These are phyloP conservation scores for Drosophila subsilvestris DNA, from an alignment of 2,888 invertebrate species.

Conservation along the genomic window DNA sequence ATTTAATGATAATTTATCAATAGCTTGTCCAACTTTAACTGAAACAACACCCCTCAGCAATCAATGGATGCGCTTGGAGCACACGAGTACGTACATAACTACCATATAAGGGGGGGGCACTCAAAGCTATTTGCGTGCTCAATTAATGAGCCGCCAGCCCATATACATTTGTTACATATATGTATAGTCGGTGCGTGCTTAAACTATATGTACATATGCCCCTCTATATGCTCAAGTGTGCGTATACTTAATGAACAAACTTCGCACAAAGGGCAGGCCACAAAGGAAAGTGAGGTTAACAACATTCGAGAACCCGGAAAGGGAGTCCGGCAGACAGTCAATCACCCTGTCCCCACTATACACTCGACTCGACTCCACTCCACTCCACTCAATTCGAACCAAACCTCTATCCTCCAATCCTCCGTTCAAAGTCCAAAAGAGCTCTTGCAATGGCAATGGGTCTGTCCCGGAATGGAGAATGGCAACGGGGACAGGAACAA, in stretches of 20 bases:
- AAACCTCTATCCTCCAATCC: slow-evolving; percentile 2
- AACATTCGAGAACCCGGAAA: slow-evolving; percentile 68
- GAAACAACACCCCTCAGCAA: neutral
- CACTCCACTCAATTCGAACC: slow-evolving; percentile 10
- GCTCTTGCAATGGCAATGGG: slow-evolving; percentile 8
- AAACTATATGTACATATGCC: neutral
- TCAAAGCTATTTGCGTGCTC: slow-evolving; percentile 13
- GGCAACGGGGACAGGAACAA: slow-evolving; percentile 25
- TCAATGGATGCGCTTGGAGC: slow-evolving; percentile 2
- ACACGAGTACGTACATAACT: neutral
- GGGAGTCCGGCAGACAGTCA: slow-evolving; percentile 28
- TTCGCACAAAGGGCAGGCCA: slow-evolving; percentile 48
- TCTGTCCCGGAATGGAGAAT: neutral
- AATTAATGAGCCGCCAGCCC: slow-evolving; percentile 33
- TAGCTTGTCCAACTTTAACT: slow-evolving; percentile 8
- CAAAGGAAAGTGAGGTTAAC: slow-evolving; percentile 62
- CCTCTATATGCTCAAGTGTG: slow-evolving; percentile 13
- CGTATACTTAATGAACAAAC: slow-evolving; percentile 44
- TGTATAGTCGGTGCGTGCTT: neutral
- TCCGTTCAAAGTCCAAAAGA: slow-evolving; percentile 33
- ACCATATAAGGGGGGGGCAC: slow-evolving; percentile 8
- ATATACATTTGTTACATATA: neutral
- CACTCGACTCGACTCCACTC: neutral
- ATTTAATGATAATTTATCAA: neutral
- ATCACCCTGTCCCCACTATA: slow-evolving; percentile 1